A percentile compares a stretch with the other conserved stretches of the same genome.
These are phyloP conservation scores for Polia nebulosa DNA, from an alignment of 2,888 invertebrate genomes.

Conservation along the genomic window DNA sequence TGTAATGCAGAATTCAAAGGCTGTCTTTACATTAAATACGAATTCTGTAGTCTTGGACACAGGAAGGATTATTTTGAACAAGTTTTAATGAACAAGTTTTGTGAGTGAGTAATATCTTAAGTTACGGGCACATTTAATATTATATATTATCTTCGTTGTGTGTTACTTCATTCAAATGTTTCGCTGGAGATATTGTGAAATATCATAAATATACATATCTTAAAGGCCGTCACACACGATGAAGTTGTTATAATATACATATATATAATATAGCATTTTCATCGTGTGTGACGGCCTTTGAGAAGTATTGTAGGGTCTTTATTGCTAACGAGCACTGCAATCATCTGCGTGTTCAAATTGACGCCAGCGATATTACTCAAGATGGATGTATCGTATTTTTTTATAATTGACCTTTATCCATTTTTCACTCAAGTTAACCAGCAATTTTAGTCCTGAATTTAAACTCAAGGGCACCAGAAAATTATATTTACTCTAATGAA, in stretches of 20 bases:
- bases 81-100: no score
- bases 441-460: background rate
- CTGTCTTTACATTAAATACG: background rate
- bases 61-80: background rate
- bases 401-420: background rate
- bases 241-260: no score
- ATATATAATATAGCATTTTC: no score
- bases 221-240: no score
- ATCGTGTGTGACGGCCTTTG: no score
- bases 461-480: slow-evolving; percentile 1
- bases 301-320: background rate
- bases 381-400: background rate
- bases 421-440: background rate
- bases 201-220: no score
- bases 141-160: no score
- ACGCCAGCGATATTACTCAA: background rate
- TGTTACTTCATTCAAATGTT: no score
- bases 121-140: no score
- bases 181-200: no score
- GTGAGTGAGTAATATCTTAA: no score
- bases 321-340: background rate
- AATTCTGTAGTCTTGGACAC: background rate
- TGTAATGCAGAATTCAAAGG: background rate
- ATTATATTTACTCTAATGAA: slow-evolving; percentile 1
- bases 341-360: background rate